Percentiles rank a stretch among this genome's conserved stretches.
Evolutionary conservation across 2,113 vertebrate genomes (phyloP).

Genomic region (Burhinus bistriatus): DNA sequence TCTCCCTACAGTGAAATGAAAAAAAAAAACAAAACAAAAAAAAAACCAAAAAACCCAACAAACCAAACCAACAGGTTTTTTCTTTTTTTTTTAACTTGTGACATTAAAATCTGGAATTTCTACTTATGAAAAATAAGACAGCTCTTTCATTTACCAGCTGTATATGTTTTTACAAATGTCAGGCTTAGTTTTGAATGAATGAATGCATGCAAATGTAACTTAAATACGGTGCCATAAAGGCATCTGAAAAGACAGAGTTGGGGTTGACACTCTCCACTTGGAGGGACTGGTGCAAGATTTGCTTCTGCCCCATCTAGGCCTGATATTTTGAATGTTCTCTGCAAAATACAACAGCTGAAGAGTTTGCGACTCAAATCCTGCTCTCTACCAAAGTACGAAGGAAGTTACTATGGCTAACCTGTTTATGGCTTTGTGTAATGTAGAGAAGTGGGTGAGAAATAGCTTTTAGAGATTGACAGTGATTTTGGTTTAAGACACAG

Average conservation of each 20-base stretch:
- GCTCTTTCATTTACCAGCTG: not conserved
- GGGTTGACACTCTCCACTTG: not conserved
- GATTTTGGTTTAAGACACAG: not conserved
- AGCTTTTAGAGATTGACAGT: not conserved
- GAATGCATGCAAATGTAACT: not conserved
- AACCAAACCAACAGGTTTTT: not conserved
- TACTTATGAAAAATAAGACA: not conserved
- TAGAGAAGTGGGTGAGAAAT: not conserved
- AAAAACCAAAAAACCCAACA: too few species aligned
- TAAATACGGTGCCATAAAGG: not conserved
- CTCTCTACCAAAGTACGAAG: not conserved
- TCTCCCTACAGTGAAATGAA: not conserved
- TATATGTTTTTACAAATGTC: not conserved
- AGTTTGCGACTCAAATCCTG: not conserved
- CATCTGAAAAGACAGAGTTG: not conserved
- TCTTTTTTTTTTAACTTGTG: not conserved
- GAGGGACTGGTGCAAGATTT: not conserved
- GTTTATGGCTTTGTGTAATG: not conserved
- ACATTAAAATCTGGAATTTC: conserved; percentile 18
- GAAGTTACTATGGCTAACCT: not conserved
- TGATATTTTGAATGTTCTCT: not conserved
- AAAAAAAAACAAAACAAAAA: too few species aligned
- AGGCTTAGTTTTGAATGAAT: conserved; percentile 4
- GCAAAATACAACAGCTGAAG: not conserved
- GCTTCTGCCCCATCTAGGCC: not conserved